These are phyloP conservation scores for Nerophis lumbriciformis DNA, from an alignment of 2,113 vertebrate species.

Conservation along the genomic window DNA sequence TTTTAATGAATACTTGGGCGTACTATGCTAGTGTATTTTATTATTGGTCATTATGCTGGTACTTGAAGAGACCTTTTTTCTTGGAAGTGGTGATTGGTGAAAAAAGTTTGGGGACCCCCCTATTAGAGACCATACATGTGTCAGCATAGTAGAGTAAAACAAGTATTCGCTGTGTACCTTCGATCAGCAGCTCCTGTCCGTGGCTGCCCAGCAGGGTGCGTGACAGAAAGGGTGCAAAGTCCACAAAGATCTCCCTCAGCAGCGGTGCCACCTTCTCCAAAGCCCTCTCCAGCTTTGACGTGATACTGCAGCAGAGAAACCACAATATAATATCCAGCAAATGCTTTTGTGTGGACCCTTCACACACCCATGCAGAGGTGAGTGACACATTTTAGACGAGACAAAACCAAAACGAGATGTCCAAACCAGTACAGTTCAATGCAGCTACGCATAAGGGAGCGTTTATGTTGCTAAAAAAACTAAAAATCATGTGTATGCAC, in stretches of 20 bases:
- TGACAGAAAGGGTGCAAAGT: slow-evolving; percentile 96
- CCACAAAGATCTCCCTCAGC: slow-evolving; percentile 96
- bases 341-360: background rate
- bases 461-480: slow-evolving; percentile 7
- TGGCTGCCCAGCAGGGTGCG: slow-evolving; percentile 94
- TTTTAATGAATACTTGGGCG: no score
- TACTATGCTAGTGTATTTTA: no score
- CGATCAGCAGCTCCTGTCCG: slow-evolving; percentile 95
- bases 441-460: slow-evolving; percentile 12
- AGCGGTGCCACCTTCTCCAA: slow-evolving; percentile 96
- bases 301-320: slow-evolving; percentile 80
- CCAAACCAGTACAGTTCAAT: background rate
- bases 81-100: no score
- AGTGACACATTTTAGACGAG: slow-evolving; percentile 21
- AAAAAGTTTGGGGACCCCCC: no score
- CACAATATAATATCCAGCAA: background rate
- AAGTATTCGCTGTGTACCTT: slow-evolving; percentile 79
- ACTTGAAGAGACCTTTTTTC: no score
- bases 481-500: background rate
- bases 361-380: slow-evolving; percentile 21
- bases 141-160: background rate
- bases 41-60: no score
- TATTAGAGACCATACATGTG: no score
- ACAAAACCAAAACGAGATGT: slow-evolving; percentile 23
- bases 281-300: slow-evolving; percentile 93